These are phyloP conservation scores for Iphiclides podalirius DNA, from an alignment of 2,888 invertebrate genomes.

Conservation along the genomic window DNA sequence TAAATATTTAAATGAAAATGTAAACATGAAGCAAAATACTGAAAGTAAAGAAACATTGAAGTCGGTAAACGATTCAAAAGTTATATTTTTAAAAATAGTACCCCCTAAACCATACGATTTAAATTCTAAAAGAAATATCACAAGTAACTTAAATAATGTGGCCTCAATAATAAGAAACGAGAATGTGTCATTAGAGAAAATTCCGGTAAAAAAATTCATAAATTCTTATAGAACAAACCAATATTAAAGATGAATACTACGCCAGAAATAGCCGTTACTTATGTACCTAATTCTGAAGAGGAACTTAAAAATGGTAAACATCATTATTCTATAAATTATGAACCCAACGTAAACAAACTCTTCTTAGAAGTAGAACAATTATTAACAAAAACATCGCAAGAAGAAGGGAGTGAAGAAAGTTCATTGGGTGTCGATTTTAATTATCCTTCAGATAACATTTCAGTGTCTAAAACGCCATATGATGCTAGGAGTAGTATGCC, in stretches of 20 bases:
- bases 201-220: not conserved
- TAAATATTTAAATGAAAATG: slow-evolving; percentile 1
- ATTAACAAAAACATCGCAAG: too few relatives aligned
- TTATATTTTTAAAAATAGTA: slow-evolving; percentile 36
- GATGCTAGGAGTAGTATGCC: not conserved
- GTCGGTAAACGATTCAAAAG: slow-evolving; percentile 35
- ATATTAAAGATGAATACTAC: not conserved
- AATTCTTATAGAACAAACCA: not conserved
- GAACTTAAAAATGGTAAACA: too few relatives aligned
- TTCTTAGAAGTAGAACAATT: not conserved
- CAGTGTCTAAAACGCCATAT: too few relatives aligned
- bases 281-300: not conserved
- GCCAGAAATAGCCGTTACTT: not conserved
- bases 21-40: not conserved
- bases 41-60: slow-evolving; percentile 20
- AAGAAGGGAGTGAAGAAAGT: too few relatives aligned
- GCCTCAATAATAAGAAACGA: not conserved
- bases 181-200: not conserved
- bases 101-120: slow-evolving; percentile 20
- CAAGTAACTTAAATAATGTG: not conserved
- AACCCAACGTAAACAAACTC: too few relatives aligned
- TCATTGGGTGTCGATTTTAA: too few relatives aligned
- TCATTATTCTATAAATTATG: too few relatives aligned
- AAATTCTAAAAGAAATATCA: not conserved
- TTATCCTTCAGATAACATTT: not conserved